Conservation (phyloP, 2,113 vertebrate genomes). For the Ochotona curzoniae region DNA sequence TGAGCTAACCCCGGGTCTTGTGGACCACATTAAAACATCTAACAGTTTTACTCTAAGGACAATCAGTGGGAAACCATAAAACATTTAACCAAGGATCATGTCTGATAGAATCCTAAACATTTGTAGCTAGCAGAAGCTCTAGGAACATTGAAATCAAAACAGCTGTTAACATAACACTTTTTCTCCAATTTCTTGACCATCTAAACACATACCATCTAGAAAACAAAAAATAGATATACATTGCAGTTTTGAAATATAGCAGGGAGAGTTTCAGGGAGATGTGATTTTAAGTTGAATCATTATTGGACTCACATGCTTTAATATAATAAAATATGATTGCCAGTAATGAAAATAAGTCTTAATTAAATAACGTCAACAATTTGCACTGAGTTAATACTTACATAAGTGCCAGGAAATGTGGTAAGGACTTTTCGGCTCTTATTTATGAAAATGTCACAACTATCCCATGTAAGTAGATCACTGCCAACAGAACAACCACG, state of each 20-base stretch:
- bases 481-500: not conserved
- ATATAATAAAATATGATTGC: not conserved
- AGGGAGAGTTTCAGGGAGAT: not conserved
- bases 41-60: not conserved
- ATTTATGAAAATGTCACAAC: not conserved
- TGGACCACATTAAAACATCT: not conserved
- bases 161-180: not conserved
- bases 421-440: not conserved
- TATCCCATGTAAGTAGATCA: not conserved
- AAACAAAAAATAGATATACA: not conserved
- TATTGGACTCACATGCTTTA: not conserved
- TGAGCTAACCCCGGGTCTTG: not conserved
- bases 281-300: not conserved
- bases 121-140: not conserved
- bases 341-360: not conserved
- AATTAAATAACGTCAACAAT: not conserved
- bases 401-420: not conserved
- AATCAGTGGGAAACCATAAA: not conserved
- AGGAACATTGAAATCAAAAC: not conserved
- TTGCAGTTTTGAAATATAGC: conserved; percentile 15
- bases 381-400: not conserved
- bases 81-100: not conserved
- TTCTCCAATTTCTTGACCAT: not conserved
- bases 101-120: not conserved
- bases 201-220: not conserved